Base-by-base conservation (phyloP, 1,140 invertebrate genomes). In the Drosophila navojoa region DNA sequence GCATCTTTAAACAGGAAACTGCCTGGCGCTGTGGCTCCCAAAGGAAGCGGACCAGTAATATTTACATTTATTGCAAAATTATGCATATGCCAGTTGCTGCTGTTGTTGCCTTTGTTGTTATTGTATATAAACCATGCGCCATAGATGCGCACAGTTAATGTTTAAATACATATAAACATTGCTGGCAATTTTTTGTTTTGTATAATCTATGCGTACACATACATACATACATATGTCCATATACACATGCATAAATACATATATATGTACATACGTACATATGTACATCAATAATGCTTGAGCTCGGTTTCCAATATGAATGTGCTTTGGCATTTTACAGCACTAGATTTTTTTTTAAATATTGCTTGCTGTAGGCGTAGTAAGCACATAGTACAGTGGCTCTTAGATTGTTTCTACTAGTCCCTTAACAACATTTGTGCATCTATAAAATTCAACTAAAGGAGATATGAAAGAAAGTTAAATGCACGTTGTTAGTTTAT, bases 61-160 rank as follows among this genome's bases (percentile, higher is more conserved):
- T 87, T 87, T 89, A 87, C 84, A 87, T 87, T 87, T 87, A 87
- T 87, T 87, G 84, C 84, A 79, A 89, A 87, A 87, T 87, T 87
- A 87, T 87, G 84, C 84, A 87, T 81, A 87, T 79, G 68, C 87
- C 76, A 77, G 77, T 79, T 84, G 67, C 47, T 77, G 32, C 9
- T 42, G 38, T 4, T 40, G 38, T n/a, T 40, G 38, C 38, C 13
- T 10, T 11, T 59, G n/a, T 22, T 66, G 19, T 45, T 59, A 25
- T 38, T 45, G 42, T 63, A 64, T 35, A 71, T 40, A 47, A 71
- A 42, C 50, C 44, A 55, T 70, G 59, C 32, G 44, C 35, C 59
- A 52, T 62, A 70, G 58, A 45, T 50, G 40, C 32, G 19, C 19
- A 42, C 58, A 63, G 55, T 55, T 49, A 49, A 71, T 63, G 61